Base-by-base conservation (phyloP, 2,797 vertebrate genomes). In the Buceros bicornis region DNA sequence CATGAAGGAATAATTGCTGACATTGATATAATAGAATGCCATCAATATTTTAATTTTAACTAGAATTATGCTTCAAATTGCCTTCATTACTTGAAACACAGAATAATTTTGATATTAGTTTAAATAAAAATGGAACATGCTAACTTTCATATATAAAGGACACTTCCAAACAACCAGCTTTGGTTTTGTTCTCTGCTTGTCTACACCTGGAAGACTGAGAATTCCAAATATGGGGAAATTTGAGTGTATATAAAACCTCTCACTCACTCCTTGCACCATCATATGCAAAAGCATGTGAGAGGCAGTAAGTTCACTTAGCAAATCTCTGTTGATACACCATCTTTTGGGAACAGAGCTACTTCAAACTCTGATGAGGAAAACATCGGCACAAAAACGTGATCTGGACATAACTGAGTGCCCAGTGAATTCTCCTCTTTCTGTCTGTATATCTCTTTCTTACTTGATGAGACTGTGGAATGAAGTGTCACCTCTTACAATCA, bases 21-120 rank as follows among this genome's bases (percentile, higher is more conserved):
- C 42, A 53, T 25, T 56, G 53, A 91, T 80, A 65, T 45, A 90
- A 74, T 81, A 87, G 35, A 87, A 82, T 29, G 14, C 2, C 13
- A 96, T 83, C 31, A 84, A 94, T 91, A 88, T 89, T 93, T 95
- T 93, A 93, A 53, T 85, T 94, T 95, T 76, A 82, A 83, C 83
- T 87, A 78, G 20, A 56, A 80, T 87, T 93, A 70, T 58, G 5
- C 53, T 94, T 92, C 16, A 21, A 79, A 91, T 70, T 14, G 6
- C 3, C 2, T 92, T 85, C 12, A 77, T 76, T 47, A 76, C 47
- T 88, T 74, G 60, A 91, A 94, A 79, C 21, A 57, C 5, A 53
- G 47, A 82, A 69, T 47, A 82, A 64, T 72, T 87, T 56, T 64
- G 26, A 85, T 87, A 82, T 67, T 57, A 72, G 5, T 86, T 89